Evolutionary conservation across 2,113 vertebrate genomes (phyloP).

Genomic region (human (Homo sapiens)): DNA sequence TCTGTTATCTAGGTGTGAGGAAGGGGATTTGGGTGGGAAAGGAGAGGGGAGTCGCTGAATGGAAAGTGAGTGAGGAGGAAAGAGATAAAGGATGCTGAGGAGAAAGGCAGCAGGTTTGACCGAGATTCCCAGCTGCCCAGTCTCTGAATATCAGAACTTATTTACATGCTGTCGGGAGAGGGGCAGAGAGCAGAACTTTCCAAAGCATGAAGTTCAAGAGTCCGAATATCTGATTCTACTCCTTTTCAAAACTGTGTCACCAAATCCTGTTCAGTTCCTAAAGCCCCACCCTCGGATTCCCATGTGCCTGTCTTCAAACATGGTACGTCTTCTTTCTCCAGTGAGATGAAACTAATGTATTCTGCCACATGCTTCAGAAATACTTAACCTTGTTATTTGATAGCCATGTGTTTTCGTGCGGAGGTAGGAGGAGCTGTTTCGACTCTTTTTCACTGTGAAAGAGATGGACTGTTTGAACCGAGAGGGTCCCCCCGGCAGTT

Average conservation of each 20-base stretch:
- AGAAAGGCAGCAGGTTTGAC: conserved; percentile 23
- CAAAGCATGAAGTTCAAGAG: neutral
- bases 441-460: neutral
- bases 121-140: conserved; percentile 21
- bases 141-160: conserved; percentile 14
- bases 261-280: neutral
- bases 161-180: neutral
- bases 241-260: neutral
- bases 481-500: neutral
- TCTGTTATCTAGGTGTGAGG: neutral
- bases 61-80: neutral
- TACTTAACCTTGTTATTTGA: conserved; percentile 40
- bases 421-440: neutral
- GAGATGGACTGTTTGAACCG: neutral
- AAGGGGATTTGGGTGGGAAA: neutral
- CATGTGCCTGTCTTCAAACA: neutral
- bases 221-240: neutral
- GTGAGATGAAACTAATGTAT: conserved; percentile 48
- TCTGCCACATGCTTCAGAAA: conserved; percentile 55
- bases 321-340: neutral
- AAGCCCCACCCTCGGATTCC: neutral
- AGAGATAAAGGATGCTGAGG: neutral
- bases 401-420: neutral
- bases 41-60: neutral
- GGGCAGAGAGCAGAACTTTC: neutral